Base-by-base conservation (phyloP, 2,113 vertebrate species). In the Gobius niger region DNA sequence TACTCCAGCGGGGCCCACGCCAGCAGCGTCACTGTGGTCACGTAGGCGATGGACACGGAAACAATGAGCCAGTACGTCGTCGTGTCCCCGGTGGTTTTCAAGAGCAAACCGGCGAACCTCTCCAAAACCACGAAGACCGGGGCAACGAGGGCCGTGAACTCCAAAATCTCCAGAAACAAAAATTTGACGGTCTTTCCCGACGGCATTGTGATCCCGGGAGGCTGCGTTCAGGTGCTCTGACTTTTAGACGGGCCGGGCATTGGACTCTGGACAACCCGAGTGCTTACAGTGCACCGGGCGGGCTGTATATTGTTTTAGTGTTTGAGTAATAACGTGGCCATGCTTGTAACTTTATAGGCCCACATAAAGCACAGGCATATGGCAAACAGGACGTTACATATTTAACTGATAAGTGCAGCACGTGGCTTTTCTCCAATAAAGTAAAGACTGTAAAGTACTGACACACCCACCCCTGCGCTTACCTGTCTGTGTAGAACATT, bases 1-100 rank as follows among this genome's bases (percentile, higher is more conserved):
- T 91, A 93, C 86, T 95, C 95, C 46, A 94, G 79, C 49, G 96
- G 96, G 65, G 93, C 85, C 95, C 94, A 93, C 73, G 94, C 92
- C 80, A 96, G 84, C 75, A 96, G 88, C 44, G 88, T 91, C 61
- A 70, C 84, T 2, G 78, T 87, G 67, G 93, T 93, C 80, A 95
- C 88, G 15, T 93, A 94, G 47, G 94, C 94, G 10, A 94, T 10
- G 0, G 94, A 92, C 52, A 77, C 89, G 7, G 94, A 94, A 81
- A 96, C 87, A 63, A 94, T 85, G 1, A 95, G 88, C 94, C 94
- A 95, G 51, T 95, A 95, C 16, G 85, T 77, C 0, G 84, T 88
- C 11, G 6, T 76, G 47, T 82, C 56, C 0, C 10, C 1, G 7
- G 61, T 69, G 56, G 42, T 87, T 42, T 11, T 16, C 0, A 53